These are phyloP conservation scores for Zosterops japonicus DNA, from an alignment of 2,113 vertebrate species.

Conservation along the genomic window DNA sequence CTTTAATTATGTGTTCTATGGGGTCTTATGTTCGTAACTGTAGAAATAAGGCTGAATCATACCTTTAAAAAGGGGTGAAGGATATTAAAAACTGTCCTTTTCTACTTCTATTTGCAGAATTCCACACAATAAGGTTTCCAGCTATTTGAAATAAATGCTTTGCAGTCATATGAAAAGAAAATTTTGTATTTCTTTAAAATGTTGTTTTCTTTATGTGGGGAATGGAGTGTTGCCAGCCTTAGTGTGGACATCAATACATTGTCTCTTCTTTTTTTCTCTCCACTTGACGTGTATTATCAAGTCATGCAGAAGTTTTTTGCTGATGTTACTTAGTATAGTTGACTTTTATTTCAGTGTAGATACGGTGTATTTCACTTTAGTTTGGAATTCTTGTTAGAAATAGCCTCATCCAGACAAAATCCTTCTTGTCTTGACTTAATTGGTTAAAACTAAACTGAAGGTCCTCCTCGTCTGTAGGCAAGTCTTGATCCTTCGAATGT, in stretches of 20 bases:
- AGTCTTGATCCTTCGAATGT: background rate
- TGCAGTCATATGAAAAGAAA: background rate
- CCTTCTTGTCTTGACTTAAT: background rate
- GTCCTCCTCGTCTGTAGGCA: background rate
- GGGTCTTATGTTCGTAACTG: accelerated
- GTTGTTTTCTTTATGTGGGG: background rate
- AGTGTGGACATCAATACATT: background rate
- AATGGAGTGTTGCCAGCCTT: background rate
- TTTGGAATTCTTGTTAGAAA: background rate
- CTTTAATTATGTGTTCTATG: background rate
- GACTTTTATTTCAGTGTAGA: background rate
- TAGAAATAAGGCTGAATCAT: background rate
- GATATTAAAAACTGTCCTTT: background rate
- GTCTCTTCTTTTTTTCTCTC: background rate
- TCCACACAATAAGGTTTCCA: background rate
- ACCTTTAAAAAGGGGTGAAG: background rate
- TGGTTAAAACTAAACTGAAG: background rate
- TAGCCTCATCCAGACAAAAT: background rate
- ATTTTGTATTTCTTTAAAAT: background rate
- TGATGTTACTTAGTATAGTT: background rate
- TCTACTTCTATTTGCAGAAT: background rate
- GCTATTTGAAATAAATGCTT: background rate
- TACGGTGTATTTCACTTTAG: background rate
- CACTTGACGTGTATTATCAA: background rate
- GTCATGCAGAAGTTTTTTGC: background rate